Evolutionary conservation across 2,888 invertebrate genomes (phyloP).

Genomic region (Drosophila cognata): DNA sequence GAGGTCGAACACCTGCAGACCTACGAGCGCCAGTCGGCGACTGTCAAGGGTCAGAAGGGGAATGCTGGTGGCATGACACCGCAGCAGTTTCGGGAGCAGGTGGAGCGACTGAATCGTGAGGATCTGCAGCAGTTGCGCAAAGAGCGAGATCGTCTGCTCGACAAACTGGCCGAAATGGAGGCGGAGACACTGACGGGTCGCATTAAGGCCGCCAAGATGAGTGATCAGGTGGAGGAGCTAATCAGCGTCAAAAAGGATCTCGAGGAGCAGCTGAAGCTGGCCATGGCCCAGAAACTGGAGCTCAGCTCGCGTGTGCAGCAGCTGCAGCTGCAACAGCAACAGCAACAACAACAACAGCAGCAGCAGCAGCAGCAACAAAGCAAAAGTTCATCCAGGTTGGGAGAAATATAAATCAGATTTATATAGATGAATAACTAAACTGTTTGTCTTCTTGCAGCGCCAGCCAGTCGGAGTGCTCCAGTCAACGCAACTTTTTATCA

Average conservation of each 20-base stretch:
- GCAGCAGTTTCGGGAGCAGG: conserved; percentile 82
- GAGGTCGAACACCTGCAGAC: conserved; percentile 89
- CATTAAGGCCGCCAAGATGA: conserved; percentile 88
- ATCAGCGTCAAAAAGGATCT: conserved; percentile 87
- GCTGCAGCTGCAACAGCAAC: conserved; percentile 84
- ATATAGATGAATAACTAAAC: background rate
- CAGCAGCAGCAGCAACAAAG: conserved; percentile 74
- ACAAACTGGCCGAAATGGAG: conserved; percentile 91
- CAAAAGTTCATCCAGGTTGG: conserved; percentile 83
- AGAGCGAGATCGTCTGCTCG: conserved; percentile 91
- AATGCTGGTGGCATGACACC: conserved; percentile 73
- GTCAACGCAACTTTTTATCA: conserved; percentile 82
- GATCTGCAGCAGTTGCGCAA: conserved; percentile 88
- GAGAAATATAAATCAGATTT: background rate
- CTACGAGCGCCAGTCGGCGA: conserved; percentile 80
- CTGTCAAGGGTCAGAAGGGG: conserved; percentile 39
- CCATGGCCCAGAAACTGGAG: conserved; percentile 87
- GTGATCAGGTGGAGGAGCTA: conserved; percentile 88
- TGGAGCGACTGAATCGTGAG: conserved; percentile 84
- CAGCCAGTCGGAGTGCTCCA: conserved; percentile 83
- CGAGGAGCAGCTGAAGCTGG: conserved; percentile 87
- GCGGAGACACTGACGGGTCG: conserved; percentile 90
- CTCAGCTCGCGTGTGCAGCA: conserved; percentile 87
- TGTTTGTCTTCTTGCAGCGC: conserved; percentile 27
- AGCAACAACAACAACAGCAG: conserved; percentile 35